Base-by-base conservation (phyloP, 2,113 vertebrate genomes). In the Cyprinodon tularosa region DNA sequence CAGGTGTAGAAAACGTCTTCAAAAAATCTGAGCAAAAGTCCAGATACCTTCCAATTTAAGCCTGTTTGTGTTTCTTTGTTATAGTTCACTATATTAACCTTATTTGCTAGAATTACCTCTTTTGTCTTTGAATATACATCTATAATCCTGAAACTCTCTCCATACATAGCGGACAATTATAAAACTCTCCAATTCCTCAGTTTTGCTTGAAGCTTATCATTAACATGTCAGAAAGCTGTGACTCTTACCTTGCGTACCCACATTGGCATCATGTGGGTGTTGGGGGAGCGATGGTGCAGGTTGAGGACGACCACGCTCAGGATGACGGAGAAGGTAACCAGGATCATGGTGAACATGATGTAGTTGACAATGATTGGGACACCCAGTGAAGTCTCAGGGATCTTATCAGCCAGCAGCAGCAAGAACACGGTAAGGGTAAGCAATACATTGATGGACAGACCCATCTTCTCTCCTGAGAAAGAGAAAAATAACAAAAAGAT, bases 341-440 rank as follows among this genome's bases (percentile, higher is more conserved):
- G 93, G 86, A 95, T 90, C 96, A 98, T 97, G 81, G 96, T 96
- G 86, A 97, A 96, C 95, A 96, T 97, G 75, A 98, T 95, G 88
- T 98, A 98, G 85, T 96, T 96, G 87, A 97, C 94, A 3, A 98
- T 97, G 85, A 97, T 94, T 81, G 96, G 96, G 4, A 97, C 96
- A 0, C 95, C 94, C 81, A 97, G 76, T 0, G 96, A 98, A 0
- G 96, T 98, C 91, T 97, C 96, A 0, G 96, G 96, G 38, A 98
- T 95, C 85, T 97, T 98, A 84, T 96, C 95, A 0, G 96, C 96
- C 93, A 98, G 88, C 90, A 98, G 95, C 72, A 98, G 93, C 85
- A 98, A 90, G 89, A 98, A 97, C 71, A 98, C 96, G 1, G 96
- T 98, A 10, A 97, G 94, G 68, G 96, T 97, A 74, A 98, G 95